Conservation (phyloP, 2,113 vertebrate species). For the Istiophorus platypterus region DNA sequence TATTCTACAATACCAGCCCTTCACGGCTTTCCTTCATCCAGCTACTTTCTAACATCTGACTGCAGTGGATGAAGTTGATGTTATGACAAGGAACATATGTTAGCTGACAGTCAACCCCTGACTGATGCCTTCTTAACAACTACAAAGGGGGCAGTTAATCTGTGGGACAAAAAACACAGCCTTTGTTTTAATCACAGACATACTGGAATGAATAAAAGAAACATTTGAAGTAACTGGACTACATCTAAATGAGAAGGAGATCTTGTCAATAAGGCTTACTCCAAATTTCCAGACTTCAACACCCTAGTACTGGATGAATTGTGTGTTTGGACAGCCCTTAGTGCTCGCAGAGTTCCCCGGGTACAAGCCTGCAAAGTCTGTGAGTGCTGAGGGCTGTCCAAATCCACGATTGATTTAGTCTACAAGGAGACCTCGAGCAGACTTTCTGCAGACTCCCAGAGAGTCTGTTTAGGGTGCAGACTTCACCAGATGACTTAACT, state of each 20-base stretch:
- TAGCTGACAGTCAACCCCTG: neutral
- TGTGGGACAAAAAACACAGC: too few species aligned
- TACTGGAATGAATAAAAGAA: neutral
- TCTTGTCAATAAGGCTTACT: neutral
- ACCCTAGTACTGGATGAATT: too few species aligned
- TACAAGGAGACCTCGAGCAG: too few species aligned
- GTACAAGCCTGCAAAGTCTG: too few species aligned
- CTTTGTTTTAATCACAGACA: neutral
- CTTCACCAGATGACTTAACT: too few species aligned
- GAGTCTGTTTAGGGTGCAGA: too few species aligned
- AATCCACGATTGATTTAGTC: too few species aligned
- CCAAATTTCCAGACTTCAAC: too few species aligned
- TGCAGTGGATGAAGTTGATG: neutral
- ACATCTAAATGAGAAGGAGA: constrained; percentile 9
- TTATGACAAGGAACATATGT: neutral
- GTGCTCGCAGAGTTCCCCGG: too few species aligned
- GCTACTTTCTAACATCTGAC: constrained; percentile 2
- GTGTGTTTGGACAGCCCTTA: too few species aligned
- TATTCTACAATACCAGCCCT: neutral
- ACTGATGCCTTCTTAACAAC: neutral
- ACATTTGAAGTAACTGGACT: neutral
- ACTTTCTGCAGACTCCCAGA: too few species aligned
- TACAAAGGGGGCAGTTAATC: neutral
- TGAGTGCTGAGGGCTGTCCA: too few species aligned
- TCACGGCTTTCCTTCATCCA: neutral